Conservation (phyloP, 2,888 invertebrate species). For the Melangyna quadrimaculata region DNA sequence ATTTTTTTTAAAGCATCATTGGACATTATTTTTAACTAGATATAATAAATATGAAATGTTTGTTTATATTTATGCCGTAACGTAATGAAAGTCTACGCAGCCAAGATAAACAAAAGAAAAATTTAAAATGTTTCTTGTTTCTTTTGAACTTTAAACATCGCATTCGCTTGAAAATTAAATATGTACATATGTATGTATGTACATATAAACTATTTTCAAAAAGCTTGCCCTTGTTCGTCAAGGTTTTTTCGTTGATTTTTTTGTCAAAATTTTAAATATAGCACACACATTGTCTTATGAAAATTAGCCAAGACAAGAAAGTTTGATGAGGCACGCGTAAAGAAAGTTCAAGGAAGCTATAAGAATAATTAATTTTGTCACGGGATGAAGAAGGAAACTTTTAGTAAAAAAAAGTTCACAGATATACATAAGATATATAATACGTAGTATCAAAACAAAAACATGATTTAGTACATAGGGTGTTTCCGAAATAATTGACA, state of each 20-base stretch:
- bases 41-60: background rate
- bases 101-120: conserved; percentile 35
- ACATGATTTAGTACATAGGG: no score
- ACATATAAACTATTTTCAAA: conserved; percentile 1
- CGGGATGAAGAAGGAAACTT: background rate
- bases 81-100: conserved; percentile 2
- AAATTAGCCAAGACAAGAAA: conserved; percentile 1
- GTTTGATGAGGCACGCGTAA: conserved; percentile 28
- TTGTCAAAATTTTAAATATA: conserved; percentile 7
- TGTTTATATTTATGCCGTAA: conserved; percentile 3
- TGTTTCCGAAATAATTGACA: no score
- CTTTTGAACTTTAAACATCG: conserved; percentile 13
- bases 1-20: background rate
- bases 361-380: conserved; percentile 4
- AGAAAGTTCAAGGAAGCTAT: conserved; percentile 36
- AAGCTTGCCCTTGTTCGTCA: conserved; percentile 3
- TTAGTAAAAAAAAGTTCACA: background rate
- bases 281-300: background rate
- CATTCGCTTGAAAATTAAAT: conserved; percentile 18
- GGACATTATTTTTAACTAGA: background rate
- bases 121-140: conserved; percentile 3
- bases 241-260: background rate
- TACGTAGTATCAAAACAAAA: no score
- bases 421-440: no score
- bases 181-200: background rate